phyloP scores from a whole-genome alignment of 2,797 vertebrate genomes.

The Carcharodon carcharias region DNA sequence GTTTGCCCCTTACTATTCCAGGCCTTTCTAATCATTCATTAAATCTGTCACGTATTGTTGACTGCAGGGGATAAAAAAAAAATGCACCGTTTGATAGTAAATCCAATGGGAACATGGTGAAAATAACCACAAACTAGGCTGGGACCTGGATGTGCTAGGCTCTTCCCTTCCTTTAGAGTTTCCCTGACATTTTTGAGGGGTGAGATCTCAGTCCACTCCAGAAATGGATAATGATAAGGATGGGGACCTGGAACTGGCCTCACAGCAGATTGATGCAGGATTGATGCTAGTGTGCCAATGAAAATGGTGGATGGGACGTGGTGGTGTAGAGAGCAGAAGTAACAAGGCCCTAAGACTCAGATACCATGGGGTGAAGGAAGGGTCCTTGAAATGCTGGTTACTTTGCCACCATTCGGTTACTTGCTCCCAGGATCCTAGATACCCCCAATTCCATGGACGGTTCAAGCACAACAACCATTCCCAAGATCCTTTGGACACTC shows the following conservation, averaged over 20 bases:
- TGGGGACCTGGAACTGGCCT: background rate
- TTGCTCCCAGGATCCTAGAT: background rate
- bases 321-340: background rate
- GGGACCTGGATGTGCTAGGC: background rate
- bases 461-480: background rate
- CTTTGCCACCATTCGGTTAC: background rate
- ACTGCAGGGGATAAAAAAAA: background rate
- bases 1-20: background rate
- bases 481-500: background rate
- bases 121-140: background rate
- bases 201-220: background rate
- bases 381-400: background rate
- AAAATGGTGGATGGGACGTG: too few species aligned
- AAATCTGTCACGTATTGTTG: background rate
- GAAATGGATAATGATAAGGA: background rate
- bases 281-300: too few species aligned
- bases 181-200: too few species aligned
- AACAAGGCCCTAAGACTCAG: background rate
- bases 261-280: too few species aligned
- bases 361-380: background rate
- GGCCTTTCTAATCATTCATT: background rate
- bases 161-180: background rate
- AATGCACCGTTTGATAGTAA: background rate
- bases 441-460: background rate
- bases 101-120: too few species aligned